Conservation (phyloP, 2,797 vertebrate species). For the Sebastes flavidus region DNA sequence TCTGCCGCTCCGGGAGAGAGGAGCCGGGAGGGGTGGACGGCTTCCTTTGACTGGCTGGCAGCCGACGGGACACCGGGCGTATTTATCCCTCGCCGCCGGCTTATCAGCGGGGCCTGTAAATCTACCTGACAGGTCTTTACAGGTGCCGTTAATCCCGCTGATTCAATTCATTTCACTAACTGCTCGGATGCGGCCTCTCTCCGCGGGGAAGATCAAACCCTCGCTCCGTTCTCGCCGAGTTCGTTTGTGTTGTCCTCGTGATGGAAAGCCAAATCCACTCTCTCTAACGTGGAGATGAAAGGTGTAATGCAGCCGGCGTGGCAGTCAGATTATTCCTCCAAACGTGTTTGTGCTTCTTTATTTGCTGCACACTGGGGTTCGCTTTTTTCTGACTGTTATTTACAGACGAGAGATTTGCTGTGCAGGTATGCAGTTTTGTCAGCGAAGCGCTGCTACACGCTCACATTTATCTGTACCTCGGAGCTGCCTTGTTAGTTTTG, state of each 20-base stretch:
- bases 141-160: conserved; percentile 81
- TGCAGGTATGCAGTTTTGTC: conserved; percentile 59
- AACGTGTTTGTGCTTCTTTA: conserved; percentile 62
- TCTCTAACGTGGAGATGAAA: conserved; percentile 67
- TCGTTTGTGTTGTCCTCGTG: conserved; percentile 67
- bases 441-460: neutral
- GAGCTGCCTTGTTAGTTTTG: neutral
- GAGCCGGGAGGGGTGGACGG: conserved; percentile 21
- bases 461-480: conserved; percentile 27
- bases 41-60: conserved; percentile 83
- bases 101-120: conserved; percentile 78
- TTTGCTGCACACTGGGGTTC: conserved; percentile 45
- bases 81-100: conserved; percentile 65
- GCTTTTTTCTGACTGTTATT: conserved; percentile 37
- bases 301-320: conserved; percentile 55
- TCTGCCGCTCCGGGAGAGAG: conserved; percentile 76
- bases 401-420: conserved; percentile 51
- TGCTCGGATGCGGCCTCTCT: conserved; percentile 62
- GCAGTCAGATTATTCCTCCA: conserved; percentile 64
- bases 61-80: conserved; percentile 68
- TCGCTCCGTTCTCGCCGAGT: conserved; percentile 51
- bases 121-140: conserved; percentile 84
- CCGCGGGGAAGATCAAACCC: conserved; percentile 69
- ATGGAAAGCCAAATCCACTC: conserved; percentile 73
- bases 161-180: conserved; percentile 81